Evolutionary conservation across 2,888 invertebrate genomes (phyloP), one percentile per base, ranked within the genome.

Genomic region (Amblyjoppa proteus): DNA sequence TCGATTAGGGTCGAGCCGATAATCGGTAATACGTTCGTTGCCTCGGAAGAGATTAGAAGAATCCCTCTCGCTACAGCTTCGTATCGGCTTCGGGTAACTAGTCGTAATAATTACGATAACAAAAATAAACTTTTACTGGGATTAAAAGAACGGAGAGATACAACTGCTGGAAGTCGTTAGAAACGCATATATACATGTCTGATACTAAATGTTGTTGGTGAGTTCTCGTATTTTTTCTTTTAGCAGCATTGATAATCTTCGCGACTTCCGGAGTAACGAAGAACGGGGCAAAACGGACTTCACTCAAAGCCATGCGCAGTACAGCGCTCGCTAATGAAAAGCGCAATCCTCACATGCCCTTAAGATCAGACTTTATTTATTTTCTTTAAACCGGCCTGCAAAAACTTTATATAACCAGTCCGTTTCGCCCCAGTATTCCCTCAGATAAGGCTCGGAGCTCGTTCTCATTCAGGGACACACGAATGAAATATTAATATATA

Each of bases 1-100:
- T 79, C 79, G 79, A 79, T 79, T 64, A 71, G 68, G 64, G 58
- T 79, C 71, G 64, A 66, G 13, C 71, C 51, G 34, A 20, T 71
- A 64, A 79, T 70, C 71, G 64, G 41, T 41, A 64, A 71, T 71
- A 71, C 53, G 34, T 56, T 53, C 45, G 71, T 64, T 64, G 64
- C 31, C 64, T 16, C 64, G 31, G 9, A 9, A 64, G 16, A 64
- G 64, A 64, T 64, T 64, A 64, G 34, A 34, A 9, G 64, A 64
- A 6, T 28, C 16, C 16, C 16, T 64, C 64, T 31, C 61, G 28
- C 61, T 16, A 6, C 28, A 13, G 28, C 31, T 16, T 61, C 34
- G n/a, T 64, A 64, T 64, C 64, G 34, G 34, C 6, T 41, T 13
- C 64, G 64, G 2, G 31, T 64, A 64, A 64, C 31, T 28, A 34